A percentile compares a stretch with the other conserved stretches of the same genome.
phyloP scores from a whole-genome alignment of 2,888 invertebrate species.

The Philhelius pedissequus region DNA sequence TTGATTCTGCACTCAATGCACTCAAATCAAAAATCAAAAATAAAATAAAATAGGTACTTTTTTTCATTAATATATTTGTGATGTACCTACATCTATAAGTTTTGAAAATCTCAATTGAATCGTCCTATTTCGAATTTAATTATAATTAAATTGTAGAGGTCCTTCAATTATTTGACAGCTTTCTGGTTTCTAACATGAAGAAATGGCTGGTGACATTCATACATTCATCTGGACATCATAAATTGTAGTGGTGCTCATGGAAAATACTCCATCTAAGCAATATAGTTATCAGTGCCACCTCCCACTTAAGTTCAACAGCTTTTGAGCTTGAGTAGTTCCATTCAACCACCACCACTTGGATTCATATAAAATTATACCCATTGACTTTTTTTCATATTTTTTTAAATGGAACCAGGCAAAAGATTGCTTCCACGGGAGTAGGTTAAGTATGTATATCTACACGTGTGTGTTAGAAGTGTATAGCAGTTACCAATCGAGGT shows the following conservation, averaged over 20 bases:
- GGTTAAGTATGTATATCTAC: constrained; percentile 51
- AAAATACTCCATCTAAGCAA: constrained; percentile 6
- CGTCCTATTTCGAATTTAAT: too few relatives aligned
- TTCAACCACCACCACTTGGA: not conserved
- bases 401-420: constrained; percentile 3
- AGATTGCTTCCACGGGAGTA: constrained; percentile 50
- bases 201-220: not conserved
- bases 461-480: constrained; percentile 16
- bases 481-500: not conserved
- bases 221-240: constrained; percentile 34
- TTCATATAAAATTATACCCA: constrained; percentile 28
- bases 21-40: too few relatives aligned
- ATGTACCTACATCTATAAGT: too few relatives aligned
- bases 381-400: constrained; percentile 21
- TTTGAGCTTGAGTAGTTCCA: constrained; percentile 16
- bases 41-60: too few relatives aligned
- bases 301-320: constrained; percentile 34
- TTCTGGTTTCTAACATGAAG: not conserved
- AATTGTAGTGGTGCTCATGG: not conserved
- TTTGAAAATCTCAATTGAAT: too few relatives aligned
- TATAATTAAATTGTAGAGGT: too few relatives aligned
- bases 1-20: too few relatives aligned
- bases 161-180: not conserved
- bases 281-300: not conserved
- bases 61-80: too few relatives aligned